Evolutionary conservation across 2,797 vertebrate species (phyloP).

Genomic region (Tolypeutes matacus): DNA sequence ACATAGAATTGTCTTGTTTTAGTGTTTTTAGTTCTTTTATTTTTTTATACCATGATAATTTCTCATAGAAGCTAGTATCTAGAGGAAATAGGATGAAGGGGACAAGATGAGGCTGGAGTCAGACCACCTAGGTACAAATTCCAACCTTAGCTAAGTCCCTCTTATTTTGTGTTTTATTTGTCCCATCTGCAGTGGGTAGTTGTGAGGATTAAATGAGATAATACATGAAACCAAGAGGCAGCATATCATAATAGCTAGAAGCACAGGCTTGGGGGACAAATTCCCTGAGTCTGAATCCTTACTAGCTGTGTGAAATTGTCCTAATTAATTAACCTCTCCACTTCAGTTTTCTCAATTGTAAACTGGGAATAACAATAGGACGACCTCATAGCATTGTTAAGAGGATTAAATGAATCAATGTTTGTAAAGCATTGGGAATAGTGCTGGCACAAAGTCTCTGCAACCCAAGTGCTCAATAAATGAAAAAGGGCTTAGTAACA

Average conservation of each 20-base stretch:
- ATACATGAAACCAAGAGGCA: not conserved
- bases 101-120: not conserved
- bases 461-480: not conserved
- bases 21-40: conserved; percentile 3
- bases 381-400: not conserved
- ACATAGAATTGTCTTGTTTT: not conserved
- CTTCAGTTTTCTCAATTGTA: not conserved
- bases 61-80: not conserved
- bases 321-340: not conserved
- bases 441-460: not conserved
- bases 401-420: not conserved
- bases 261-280: not conserved
- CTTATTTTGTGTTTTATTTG: not conserved
- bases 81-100: not conserved
- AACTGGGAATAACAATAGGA: not conserved
- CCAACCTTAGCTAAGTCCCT: not conserved
- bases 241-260: not conserved
- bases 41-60: not conserved
- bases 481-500: not conserved
- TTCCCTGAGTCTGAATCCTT: not conserved
- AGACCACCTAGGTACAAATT: not conserved
- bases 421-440: not conserved
- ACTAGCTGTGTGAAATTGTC: not conserved
- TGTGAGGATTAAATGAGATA: conserved; percentile 21
- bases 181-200: not conserved